These are phyloP conservation scores for Glaucidium brasilianum DNA, from an alignment of 2,113 vertebrate species.

Conservation along the genomic window DNA sequence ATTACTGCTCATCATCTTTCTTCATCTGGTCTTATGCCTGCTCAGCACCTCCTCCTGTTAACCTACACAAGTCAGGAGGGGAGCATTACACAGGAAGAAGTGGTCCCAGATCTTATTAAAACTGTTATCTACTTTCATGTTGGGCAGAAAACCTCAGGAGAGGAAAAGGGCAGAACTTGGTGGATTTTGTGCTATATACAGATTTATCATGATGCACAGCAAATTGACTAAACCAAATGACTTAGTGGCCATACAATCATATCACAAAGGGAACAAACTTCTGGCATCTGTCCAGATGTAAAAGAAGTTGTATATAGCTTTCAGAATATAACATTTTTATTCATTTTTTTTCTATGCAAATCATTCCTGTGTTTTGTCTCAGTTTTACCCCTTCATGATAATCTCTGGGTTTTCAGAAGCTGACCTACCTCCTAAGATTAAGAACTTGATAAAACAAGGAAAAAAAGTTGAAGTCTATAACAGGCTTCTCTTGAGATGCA, in stretches of 20 bases:
- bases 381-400: background rate
- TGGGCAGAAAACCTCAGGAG: background rate
- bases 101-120: background rate
- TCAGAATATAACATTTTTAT: background rate
- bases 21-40: background rate
- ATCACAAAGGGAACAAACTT: background rate
- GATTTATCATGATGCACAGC: background rate
- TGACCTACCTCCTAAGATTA: slow-evolving; percentile 24
- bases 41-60: background rate
- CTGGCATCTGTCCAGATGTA: background rate
- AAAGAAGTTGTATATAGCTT: background rate
- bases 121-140: background rate
- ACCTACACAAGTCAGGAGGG: background rate
- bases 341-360: background rate
- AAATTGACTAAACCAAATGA: background rate
- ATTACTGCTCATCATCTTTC: background rate
- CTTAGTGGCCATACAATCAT: background rate
- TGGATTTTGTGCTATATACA: background rate
- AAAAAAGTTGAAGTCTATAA: slow-evolving; percentile 19
- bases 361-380: background rate
- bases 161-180: background rate
- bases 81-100: background rate
- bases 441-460: background rate
- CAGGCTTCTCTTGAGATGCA: slow-evolving; percentile 32
- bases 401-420: background rate